These are phyloP conservation scores for Tetramorium alpestre DNA, from an alignment of 1,140 invertebrate species.

Conservation along the genomic window DNA sequence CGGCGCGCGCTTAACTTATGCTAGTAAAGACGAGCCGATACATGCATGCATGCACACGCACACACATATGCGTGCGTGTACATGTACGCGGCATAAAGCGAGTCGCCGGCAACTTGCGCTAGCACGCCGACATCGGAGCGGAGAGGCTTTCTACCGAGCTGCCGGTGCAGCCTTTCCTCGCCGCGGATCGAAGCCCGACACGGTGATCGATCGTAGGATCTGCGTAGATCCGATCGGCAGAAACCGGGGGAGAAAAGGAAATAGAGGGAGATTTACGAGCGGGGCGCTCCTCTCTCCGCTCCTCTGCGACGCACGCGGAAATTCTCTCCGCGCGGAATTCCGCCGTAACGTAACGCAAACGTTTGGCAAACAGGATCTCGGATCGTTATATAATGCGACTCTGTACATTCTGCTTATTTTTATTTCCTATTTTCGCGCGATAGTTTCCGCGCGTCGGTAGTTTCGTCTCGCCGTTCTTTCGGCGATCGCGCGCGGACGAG, in stretches of 20 bases:
- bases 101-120: conserved; percentile 11
- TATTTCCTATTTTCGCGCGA: conserved; percentile 9
- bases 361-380: conserved; percentile 32
- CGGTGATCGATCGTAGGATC: conserved; percentile 24
- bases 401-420: conserved; percentile 28
- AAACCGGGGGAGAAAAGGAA: neutral
- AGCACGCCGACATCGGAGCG: neutral
- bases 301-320: conserved; percentile 12
- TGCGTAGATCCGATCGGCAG: neutral
- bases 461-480: neutral
- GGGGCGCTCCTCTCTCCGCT: neutral
- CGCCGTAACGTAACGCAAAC: neutral
- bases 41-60: neutral
- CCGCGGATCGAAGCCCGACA: neutral
- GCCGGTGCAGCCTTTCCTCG: conserved; percentile 43
- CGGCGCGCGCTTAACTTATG: conserved; percentile 61
- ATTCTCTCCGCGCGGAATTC: conserved; percentile 46
- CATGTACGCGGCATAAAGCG: neutral
- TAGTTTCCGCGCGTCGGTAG: neutral
- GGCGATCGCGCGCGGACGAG: neutral
- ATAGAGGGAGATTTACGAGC: neutral
- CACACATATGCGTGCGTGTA: neutral
- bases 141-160: conserved; percentile 42
- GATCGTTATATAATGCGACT: conserved; percentile 34
- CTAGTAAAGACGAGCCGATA: conserved; percentile 34